Percentiles rank a stretch among this genome's conserved stretches.
Evolutionary conservation across 2,113 vertebrate genomes (phyloP).

Genomic region (Sceloporus tristichus): DNA sequence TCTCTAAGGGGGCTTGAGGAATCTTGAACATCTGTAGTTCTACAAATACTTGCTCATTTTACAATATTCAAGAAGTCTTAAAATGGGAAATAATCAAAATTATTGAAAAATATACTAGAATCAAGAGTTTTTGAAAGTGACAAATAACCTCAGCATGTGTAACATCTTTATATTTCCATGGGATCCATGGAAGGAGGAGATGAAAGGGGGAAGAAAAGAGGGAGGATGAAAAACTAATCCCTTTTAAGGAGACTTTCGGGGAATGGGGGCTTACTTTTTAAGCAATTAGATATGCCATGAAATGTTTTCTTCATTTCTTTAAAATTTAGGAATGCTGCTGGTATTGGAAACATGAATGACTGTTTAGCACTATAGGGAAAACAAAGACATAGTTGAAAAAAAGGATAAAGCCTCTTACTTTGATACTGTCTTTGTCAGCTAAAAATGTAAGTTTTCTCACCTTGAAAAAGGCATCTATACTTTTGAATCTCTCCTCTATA

Average conservation of each 20-base stretch:
- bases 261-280: not conserved
- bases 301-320: not conserved
- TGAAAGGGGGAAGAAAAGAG: not conserved
- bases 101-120: not conserved
- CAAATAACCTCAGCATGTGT: not conserved
- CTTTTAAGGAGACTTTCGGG: not conserved
- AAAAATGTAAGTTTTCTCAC: not conserved
- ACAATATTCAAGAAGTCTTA: not conserved
- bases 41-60: too few relatives aligned
- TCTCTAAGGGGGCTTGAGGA: too few relatives aligned
- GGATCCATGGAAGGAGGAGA: not conserved
- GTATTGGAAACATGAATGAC: not conserved
- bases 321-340: not conserved
- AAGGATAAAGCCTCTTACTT: not conserved
- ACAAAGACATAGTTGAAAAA: not conserved
- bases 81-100: slow-evolving; percentile 5
- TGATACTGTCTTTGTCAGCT: not conserved
- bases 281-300: too few relatives aligned
- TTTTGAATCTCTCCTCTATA: too few relatives aligned
- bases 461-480: not conserved
- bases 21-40: too few relatives aligned
- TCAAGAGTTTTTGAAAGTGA: not conserved
- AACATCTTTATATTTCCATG: not conserved
- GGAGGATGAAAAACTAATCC: not conserved
- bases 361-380: not conserved